phyloP scores from a whole-genome alignment of 1,140 invertebrate species.

The Hyles vespertilio region DNA sequence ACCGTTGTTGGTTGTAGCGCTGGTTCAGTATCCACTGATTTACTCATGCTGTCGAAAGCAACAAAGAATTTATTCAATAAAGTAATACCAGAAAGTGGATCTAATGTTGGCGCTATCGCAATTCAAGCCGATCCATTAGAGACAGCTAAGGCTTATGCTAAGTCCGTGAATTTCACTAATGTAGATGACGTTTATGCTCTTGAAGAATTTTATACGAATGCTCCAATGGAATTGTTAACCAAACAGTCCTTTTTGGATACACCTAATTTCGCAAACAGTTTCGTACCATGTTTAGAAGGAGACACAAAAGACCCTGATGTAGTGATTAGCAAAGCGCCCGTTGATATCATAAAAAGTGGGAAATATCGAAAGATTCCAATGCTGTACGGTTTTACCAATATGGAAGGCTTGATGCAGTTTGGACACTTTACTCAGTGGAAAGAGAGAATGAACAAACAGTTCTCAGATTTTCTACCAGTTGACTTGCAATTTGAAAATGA shows the following conservation, averaged over 20 bases:
- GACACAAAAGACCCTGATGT: slow-evolving; percentile 19
- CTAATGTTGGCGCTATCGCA: slow-evolving; percentile 22
- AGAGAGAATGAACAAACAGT: slow-evolving; percentile 29
- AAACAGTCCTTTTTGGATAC: slow-evolving; percentile 5
- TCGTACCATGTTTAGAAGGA: slow-evolving; percentile 36
- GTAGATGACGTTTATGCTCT: slow-evolving; percentile 35
- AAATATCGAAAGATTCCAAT: slow-evolving; percentile 29
- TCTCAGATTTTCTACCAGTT: slow-evolving; percentile 18
- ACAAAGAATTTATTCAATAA: slow-evolving; percentile 44
- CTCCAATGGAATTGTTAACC: slow-evolving; percentile 1
- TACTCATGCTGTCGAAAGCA: slow-evolving; percentile 37
- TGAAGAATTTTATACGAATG: slow-evolving; percentile 43
- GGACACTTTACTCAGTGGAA: slow-evolving; percentile 22
- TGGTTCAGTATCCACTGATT: slow-evolving; percentile 34
- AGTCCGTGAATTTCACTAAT: slow-evolving; percentile 23
- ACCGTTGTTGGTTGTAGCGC: slow-evolving; percentile 42
- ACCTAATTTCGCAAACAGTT: slow-evolving; percentile 19
- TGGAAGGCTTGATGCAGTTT: slow-evolving; percentile 33
- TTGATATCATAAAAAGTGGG: slow-evolving; percentile 32
- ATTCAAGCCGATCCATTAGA: slow-evolving; percentile 37
- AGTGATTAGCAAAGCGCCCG: slow-evolving; percentile 28
- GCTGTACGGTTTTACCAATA: slow-evolving; percentile 29
- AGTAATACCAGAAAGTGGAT: slow-evolving; percentile 38
- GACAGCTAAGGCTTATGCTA: slow-evolving; percentile 35
- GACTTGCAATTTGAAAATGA: background rate